phyloP scores from a whole-genome alignment of 2,888 invertebrate genomes.

The Andrena bucephala region DNA sequence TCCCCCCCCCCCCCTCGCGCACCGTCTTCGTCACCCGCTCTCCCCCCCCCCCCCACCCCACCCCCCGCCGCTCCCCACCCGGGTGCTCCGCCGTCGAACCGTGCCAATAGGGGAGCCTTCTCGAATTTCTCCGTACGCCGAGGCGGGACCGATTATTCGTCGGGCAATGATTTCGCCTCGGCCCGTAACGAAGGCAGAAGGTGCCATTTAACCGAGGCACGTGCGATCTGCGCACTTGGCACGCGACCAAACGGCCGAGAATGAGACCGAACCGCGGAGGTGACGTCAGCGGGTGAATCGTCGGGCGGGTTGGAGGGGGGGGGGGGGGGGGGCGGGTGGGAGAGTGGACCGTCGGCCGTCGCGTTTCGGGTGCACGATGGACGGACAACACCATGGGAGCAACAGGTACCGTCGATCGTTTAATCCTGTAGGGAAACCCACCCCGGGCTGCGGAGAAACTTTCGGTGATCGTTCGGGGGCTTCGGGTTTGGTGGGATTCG shows the following conservation, averaged over 20 bases:
- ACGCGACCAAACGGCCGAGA: conserved; percentile 75
- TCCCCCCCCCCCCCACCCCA: too few species aligned
- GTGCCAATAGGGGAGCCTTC: background rate
- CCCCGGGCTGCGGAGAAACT: too few species aligned
- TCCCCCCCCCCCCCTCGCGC: background rate
- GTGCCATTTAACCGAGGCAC: conserved; percentile 66
- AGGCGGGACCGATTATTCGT: conserved; percentile 13
- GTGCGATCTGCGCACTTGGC: conserved; percentile 81
- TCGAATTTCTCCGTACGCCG: background rate
- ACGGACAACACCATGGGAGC: conserved; percentile 22
- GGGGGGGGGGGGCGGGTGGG: background rate
- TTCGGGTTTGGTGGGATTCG: too few species aligned
- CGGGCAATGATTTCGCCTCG: conserved; percentile 3
- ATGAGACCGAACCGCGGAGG: conserved; percentile 61
- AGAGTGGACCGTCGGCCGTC: background rate
- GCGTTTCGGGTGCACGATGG: conserved; percentile 11
- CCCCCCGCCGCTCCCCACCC: too few species aligned
- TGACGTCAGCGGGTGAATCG: conserved; percentile 64
- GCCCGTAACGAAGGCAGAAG: conserved; percentile 35
- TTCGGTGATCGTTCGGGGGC: too few species aligned
- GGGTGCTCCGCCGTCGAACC: too few species aligned
- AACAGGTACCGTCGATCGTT: conserved; percentile 43
- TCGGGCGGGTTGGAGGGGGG: conserved; percentile 7
- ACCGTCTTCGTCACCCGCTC: background rate
- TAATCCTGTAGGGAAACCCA: conserved; percentile 10